phyloP scores from a whole-genome alignment of 2,888 invertebrate genomes.

The Lucinisca nassula region DNA sequence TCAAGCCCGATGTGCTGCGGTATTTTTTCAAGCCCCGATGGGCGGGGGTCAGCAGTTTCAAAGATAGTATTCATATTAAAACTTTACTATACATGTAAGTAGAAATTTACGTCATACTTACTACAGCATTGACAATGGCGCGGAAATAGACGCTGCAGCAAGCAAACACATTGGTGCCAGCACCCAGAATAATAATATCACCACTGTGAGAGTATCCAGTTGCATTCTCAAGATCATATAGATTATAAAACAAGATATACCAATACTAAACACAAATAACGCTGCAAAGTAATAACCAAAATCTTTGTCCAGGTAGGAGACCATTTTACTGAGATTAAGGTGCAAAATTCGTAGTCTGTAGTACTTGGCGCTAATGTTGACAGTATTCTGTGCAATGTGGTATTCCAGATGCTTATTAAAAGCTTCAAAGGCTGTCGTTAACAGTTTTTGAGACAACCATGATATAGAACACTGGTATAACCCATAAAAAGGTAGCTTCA shows the following conservation, averaged over 20 bases:
- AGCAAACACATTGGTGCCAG: background rate
- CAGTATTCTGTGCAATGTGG: background rate
- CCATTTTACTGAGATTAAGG: slow-evolving; percentile 46
- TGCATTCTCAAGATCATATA: slow-evolving; percentile 31
- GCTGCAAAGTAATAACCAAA: slow-evolving; percentile 32
- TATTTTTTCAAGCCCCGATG: too few species aligned
- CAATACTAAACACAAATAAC: slow-evolving; percentile 7
- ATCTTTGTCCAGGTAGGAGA: slow-evolving; percentile 36
- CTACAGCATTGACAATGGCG: slow-evolving; percentile 33
- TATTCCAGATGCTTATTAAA: background rate
- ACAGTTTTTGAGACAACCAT: background rate
- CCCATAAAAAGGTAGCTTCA: background rate
- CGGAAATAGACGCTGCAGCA: slow-evolving; percentile 3
- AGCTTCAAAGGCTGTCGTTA: background rate
- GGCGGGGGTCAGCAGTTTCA: too few species aligned
- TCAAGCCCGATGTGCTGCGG: too few species aligned
- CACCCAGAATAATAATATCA: slow-evolving; percentile 26
- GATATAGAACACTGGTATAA: background rate
- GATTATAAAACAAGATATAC: slow-evolving; percentile 32
- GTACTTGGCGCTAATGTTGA: background rate
- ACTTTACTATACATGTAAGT: background rate
- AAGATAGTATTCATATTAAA: too few species aligned
- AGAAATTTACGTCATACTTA: slow-evolving; percentile 2
- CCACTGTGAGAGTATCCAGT: background rate
- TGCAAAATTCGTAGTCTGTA: background rate